A percentile compares a stretch with the other conserved stretches of the same genome.
Evolutionary conservation across 2,888 invertebrate species (phyloP).

Genomic region (Tineola bisselliella): DNA sequence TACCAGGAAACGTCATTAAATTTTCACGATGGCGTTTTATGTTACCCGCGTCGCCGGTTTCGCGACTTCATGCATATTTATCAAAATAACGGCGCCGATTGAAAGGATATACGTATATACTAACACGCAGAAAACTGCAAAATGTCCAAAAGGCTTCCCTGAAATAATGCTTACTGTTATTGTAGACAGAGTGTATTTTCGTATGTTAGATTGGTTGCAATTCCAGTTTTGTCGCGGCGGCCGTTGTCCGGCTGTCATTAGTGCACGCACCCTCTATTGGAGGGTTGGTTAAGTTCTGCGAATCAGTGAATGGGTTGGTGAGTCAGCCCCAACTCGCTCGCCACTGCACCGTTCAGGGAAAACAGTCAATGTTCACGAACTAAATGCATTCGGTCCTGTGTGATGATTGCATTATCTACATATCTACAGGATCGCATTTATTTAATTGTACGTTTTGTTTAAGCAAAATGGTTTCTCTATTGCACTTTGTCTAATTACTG

Average conservation of each 20-base stretch:
- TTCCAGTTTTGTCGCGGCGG: conserved; percentile 32
- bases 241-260: conserved; percentile 55
- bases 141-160: conserved; percentile 21
- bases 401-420: conserved; percentile 30
- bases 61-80: conserved; percentile 65
- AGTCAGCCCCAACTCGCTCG: conserved; percentile 43
- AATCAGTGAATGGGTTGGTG: conserved; percentile 49
- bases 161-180: conserved; percentile 49
- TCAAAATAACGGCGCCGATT: conserved; percentile 66
- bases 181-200: conserved; percentile 54
- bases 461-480: background rate
- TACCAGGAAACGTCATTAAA: conserved; percentile 65
- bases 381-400: conserved; percentile 24
- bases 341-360: conserved; percentile 30
- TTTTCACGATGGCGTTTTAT: conserved; percentile 64
- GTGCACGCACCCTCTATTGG: conserved; percentile 45
- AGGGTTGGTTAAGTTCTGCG: conserved; percentile 56
- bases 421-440: conserved; percentile 2
- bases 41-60: conserved; percentile 55
- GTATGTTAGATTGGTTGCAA: conserved; percentile 37
- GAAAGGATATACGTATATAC: conserved; percentile 63
- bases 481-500: background rate
- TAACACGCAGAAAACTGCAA: conserved; percentile 31
- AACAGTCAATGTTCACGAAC: conserved; percentile 28
- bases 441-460: background rate